Evolutionary conservation across 2,797 vertebrate genomes (phyloP).

Genomic region (Lithobates pipiens): DNA sequence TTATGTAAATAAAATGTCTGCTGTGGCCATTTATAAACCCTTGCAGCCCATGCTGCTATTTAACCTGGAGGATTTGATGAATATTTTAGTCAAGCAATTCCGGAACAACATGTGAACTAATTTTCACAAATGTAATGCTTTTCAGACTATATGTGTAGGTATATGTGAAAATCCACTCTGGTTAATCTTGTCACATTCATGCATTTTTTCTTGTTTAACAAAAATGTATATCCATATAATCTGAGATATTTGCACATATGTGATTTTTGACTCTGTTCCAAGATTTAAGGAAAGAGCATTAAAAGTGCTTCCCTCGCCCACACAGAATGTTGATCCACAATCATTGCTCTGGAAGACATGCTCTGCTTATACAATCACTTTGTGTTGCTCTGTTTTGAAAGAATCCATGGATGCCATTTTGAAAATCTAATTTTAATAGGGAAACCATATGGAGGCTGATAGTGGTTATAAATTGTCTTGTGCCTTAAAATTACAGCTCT

Average conservation of each 20-base stretch:
- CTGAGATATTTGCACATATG: constrained; percentile 1
- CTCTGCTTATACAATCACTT: constrained; percentile 31
- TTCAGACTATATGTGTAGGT: no score
- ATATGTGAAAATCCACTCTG: no score
- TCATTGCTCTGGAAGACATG: constrained; percentile 11
- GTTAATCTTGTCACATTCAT: no score
- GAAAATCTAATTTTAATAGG: constrained; percentile 18
- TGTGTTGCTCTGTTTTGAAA: constrained; percentile 40
- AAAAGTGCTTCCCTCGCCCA: background rate
- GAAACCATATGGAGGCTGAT: constrained; percentile 44
- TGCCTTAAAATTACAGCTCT: constrained; percentile 34
- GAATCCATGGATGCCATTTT: constrained; percentile 50
- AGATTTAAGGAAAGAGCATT: constrained; percentile 14
- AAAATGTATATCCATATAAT: background rate
- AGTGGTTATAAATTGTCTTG: constrained; percentile 51
- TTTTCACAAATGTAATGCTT: no score
- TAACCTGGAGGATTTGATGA: no score
- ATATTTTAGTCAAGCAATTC: no score
- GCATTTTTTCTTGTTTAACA: no score
- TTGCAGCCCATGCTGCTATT: no score
- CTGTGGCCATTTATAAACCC: no score
- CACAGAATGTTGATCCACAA: constrained; percentile 27
- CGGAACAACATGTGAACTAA: no score
- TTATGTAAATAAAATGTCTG: no score
- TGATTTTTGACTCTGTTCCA: constrained; percentile 26